Conservation (phyloP, 2,888 invertebrate species). For the Penaeus monodon region DNA sequence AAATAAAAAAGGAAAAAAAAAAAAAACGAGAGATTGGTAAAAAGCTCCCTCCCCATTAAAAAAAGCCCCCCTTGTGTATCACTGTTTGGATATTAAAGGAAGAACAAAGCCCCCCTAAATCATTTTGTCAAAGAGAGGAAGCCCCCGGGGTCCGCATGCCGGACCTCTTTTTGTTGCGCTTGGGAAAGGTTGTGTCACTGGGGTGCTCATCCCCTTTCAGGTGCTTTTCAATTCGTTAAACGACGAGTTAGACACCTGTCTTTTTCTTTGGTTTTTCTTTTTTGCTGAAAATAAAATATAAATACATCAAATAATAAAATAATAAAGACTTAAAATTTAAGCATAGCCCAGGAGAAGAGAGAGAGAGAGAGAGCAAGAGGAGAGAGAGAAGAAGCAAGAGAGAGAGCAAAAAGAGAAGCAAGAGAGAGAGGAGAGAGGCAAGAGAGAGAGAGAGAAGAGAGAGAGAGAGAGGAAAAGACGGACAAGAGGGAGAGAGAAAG, state of each 20-base stretch:
- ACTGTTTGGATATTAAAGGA: conserved; percentile 82
- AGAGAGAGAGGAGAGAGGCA: too few species aligned
- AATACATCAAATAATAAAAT: neutral
- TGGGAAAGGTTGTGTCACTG: conserved; percentile 89
- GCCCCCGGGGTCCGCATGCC: conserved; percentile 89
- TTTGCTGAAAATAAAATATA: neutral
- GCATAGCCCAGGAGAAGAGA: too few species aligned
- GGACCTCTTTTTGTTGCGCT: conserved; percentile 82
- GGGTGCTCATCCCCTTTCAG: neutral
- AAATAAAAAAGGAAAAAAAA: neutral
- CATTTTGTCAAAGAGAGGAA: conserved; percentile 95
- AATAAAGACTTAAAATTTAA: neutral
- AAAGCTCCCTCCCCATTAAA: neutral
- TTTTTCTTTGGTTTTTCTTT: neutral
- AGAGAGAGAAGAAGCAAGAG: too few species aligned
- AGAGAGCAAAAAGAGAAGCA: too few species aligned
- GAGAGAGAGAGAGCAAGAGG: too few species aligned
- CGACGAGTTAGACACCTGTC: conserved; percentile 12
- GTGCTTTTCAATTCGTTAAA: conserved; percentile 19
- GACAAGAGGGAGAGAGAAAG: too few species aligned
- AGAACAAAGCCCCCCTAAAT: conserved; percentile 87
- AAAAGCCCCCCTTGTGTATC: neutral
- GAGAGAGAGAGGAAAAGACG: too few species aligned
- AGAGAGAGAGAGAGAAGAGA: too few species aligned
- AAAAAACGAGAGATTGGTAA: too few species aligned